Evolutionary conservation across 2,797 vertebrate genomes (phyloP).

Genomic region (Lepilemur septentrionalis): DNA sequence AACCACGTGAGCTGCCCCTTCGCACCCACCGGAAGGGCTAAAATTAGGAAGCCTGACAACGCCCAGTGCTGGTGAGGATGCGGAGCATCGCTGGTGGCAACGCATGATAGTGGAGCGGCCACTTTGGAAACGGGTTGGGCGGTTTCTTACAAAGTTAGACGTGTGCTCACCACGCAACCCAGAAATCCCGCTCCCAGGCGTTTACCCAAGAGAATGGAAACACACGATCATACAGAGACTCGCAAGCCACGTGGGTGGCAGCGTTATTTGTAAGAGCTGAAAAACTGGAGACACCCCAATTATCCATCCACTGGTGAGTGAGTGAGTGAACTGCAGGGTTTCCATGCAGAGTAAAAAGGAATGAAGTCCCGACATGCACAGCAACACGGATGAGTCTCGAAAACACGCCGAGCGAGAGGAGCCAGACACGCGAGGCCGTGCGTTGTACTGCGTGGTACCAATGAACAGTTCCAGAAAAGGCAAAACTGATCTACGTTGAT

Average conservation of each 20-base stretch:
- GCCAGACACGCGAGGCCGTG: not conserved
- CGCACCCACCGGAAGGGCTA: not conserved
- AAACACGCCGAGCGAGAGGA: too few species aligned
- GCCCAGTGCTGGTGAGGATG: not conserved
- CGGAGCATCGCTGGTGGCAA: not conserved
- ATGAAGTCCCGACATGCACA: rapidly evolving
- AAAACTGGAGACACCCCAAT: not conserved
- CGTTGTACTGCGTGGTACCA: not conserved
- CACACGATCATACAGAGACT: not conserved
- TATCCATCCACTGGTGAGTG: not conserved
- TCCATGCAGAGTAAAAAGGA: not conserved
- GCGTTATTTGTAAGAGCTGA: not conserved
- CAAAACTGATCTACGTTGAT: not conserved
- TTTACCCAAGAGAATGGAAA: not conserved
- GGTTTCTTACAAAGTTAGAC: not conserved
- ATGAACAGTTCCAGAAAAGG: not conserved
- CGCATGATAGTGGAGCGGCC: not conserved
- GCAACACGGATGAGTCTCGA: not conserved
- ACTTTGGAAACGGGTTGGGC: not conserved
- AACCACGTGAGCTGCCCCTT: not conserved
- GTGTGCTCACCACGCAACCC: not conserved
- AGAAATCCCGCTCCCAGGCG: not conserved
- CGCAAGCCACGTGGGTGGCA: too few species aligned
- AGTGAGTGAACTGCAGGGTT: rapidly evolving
- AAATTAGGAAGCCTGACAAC: not conserved